Percentiles rank a stretch among this genome's conserved stretches.
These are phyloP conservation scores for Chondrosia reniformis DNA, from an alignment of 37 sponge, comb jelly and placozoan species.

Conservation along the genomic window DNA sequence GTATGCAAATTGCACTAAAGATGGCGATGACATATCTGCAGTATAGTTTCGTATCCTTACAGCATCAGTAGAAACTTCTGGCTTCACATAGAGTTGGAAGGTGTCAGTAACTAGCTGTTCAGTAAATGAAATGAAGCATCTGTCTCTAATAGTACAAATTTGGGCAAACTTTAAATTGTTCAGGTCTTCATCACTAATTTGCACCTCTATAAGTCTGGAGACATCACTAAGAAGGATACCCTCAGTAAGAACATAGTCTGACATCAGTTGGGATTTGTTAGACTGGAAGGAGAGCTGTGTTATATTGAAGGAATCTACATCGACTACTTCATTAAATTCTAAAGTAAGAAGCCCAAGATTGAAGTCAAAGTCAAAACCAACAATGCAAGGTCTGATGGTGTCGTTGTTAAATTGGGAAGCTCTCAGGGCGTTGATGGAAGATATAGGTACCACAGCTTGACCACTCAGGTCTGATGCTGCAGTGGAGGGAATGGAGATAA, in stretches of 20 bases:
- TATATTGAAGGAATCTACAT: slow-evolving; percentile 33
- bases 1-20: slow-evolving; percentile 44
- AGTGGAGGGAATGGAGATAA: slow-evolving; percentile 31
- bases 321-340: slow-evolving; percentile 76
- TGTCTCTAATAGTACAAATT: slow-evolving; percentile 27
- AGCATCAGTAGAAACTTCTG: slow-evolving; percentile 37
- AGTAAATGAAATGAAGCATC: slow-evolving; percentile 66
- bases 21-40: slow-evolving; percentile 64
- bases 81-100: slow-evolving; percentile 22
- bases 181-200: slow-evolving; percentile 56
- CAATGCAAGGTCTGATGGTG: slow-evolving; percentile 48
- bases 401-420: slow-evolving; percentile 44
- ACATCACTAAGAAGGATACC: slow-evolving; percentile 25
- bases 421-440: slow-evolving; percentile 39
- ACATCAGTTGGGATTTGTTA: not conserved
- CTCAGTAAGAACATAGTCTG: slow-evolving; percentile 16
- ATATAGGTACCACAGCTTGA: slow-evolving; percentile 9
- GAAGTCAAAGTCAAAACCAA: slow-evolving; percentile 62
- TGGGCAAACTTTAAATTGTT: slow-evolving; percentile 44
- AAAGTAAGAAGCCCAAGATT: slow-evolving; percentile 52
- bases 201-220: slow-evolving; percentile 38
- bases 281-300: slow-evolving; percentile 61
- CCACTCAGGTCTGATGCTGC: slow-evolving; percentile 53
- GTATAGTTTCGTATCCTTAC: slow-evolving; percentile 40
- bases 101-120: slow-evolving; percentile 47